These are phyloP conservation scores for Umimayanthus chanpuru DNA, from an alignment of 92 coral and sea anemone genomes.

Conservation along the genomic window DNA sequence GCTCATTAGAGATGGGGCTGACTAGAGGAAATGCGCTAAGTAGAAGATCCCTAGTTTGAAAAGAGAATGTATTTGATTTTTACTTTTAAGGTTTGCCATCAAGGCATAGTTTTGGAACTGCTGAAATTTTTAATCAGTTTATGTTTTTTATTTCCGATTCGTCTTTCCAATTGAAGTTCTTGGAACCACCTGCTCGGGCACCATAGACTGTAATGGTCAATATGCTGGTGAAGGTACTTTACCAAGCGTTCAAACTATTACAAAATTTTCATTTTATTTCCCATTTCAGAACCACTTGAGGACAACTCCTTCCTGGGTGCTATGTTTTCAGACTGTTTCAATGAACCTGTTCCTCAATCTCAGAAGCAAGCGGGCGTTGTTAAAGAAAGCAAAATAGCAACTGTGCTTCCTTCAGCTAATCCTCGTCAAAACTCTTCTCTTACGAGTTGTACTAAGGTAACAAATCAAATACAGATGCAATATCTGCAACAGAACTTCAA, in stretches of 20 bases:
- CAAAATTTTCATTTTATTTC: background rate
- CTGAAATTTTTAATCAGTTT: no score
- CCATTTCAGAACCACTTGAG: slow-evolving; percentile 39
- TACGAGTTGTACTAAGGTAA: background rate
- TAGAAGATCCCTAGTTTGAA: no score
- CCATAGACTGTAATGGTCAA: background rate
- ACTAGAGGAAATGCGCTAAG: no score
- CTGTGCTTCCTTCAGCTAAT: background rate
- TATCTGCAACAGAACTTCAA: background rate
- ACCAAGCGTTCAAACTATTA: background rate
- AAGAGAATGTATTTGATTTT: no score
- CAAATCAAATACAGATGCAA: background rate
- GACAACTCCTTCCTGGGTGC: slow-evolving; percentile 28
- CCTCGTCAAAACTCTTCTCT: background rate
- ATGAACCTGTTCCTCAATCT: slow-evolving; percentile 15
- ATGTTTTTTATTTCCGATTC: no score
- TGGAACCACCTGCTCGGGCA: background rate
- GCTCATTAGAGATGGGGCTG: no score
- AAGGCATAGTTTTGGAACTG: no score
- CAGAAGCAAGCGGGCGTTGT: background rate
- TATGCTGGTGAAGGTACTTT: background rate
- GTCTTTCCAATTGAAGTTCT: background rate
- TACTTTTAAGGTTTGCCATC: no score
- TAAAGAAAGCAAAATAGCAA: background rate
- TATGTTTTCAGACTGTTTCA: slow-evolving; percentile 31